Evolutionary conservation across 2,888 invertebrate species (phyloP).

Genomic region (Ommatoiulus sabulosus): DNA sequence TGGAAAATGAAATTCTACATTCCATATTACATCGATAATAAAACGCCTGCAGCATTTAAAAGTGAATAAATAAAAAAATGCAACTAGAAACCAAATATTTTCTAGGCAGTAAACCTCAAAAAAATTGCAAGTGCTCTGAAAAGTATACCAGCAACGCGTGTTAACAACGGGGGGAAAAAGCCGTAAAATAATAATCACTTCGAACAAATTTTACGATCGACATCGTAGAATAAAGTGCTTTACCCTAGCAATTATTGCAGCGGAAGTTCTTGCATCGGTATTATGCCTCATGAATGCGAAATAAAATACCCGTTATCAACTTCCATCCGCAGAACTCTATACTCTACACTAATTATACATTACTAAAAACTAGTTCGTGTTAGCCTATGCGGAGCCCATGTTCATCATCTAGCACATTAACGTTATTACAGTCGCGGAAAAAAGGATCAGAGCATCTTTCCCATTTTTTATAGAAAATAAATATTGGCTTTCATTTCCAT

Average conservation of each 20-base stretch:
- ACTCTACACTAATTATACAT: conserved; percentile 1
- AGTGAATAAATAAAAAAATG: neutral
- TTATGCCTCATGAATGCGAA: conserved; percentile 21
- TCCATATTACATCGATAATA: neutral
- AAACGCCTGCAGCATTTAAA: neutral
- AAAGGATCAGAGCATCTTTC: neutral
- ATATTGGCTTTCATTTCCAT: conserved; percentile 29
- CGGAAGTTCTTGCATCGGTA: neutral
- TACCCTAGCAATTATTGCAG: conserved; percentile 5
- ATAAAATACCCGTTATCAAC: neutral
- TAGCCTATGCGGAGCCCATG: neutral
- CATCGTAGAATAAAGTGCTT: neutral
- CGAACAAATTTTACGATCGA: neutral
- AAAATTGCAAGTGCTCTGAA: neutral
- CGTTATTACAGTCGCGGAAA: neutral
- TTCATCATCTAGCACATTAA: conserved; percentile 10
- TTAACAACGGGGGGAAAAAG: neutral
- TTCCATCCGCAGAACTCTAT: neutral
- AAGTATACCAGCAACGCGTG: neutral
- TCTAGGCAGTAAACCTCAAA: neutral
- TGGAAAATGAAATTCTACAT: neutral
- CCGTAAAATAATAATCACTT: conserved; percentile 3
- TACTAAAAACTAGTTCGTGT: neutral
- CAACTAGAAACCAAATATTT: neutral
- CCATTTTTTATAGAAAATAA: neutral